Base-by-base conservation (phyloP, 1,140 invertebrate genomes). In the Scaptomyza montana region DNA sequence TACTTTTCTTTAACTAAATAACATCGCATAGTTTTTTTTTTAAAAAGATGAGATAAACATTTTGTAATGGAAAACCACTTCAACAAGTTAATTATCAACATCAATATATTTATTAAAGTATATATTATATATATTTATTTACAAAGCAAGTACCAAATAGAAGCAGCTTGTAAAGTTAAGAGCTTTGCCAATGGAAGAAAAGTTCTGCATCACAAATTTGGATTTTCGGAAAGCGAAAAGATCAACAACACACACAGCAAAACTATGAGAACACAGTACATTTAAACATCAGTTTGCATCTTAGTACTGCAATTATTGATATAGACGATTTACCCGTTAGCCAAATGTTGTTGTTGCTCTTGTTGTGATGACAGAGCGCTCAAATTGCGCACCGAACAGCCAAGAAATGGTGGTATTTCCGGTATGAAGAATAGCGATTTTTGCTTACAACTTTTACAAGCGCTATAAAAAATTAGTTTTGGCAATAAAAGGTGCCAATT, bases 331-430 rank as follows among this genome's bases (percentile, higher is more conserved):
- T 91, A 91, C 90, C 90, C 90, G 73, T 77, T 80, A 55, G 79
- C 72, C 56, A 85, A 70, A 77, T 90, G 85, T 72, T 67, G 63
- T 41, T 78, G 62, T 50, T 65, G 57, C 68, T 76, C 77, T 72
- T 55, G 60, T 30, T 61, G 55, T 36, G 63, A 65, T 65, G 69
- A 47, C 45, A 89, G 76, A 77, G 80, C 73, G 63, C 64, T 89
- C 79, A 89, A 79, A 80, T 90, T 91, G 63, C 81, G 77, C 73
- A 89, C 81, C 66, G 87, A 86, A 89, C 82, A 80, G 86, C 84
- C 87, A 73, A 78, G 65, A 84, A 86, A 90, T 77, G 89, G 75
- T 21, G 89, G 89, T 72, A 91, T 91, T 86, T 91, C 86, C 87
- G 85, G 81, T 74, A 89, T 77, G 61, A 73, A 70, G 28, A 73